Percentiles rank a stretch among this genome's conserved stretches.
Conservation (phyloP, 2,888 invertebrate species). For the Candidula unifasciata region DNA sequence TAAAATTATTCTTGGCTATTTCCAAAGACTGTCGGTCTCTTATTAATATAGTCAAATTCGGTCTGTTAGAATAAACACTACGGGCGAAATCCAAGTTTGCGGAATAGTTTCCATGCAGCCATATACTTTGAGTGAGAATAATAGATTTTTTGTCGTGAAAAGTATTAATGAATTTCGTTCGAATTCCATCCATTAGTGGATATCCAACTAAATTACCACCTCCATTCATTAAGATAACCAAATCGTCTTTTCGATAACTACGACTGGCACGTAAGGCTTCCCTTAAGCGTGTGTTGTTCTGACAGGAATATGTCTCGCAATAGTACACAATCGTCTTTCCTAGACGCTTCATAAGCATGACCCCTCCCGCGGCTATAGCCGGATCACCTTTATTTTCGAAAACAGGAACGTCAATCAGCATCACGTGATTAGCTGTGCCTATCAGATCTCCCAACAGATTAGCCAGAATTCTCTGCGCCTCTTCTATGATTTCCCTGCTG, state of each 20-base stretch:
- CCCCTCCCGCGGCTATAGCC: slow-evolving; percentile 56
- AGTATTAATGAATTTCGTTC: slow-evolving; percentile 16
- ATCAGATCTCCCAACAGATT: slow-evolving; percentile 30
- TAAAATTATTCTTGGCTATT: slow-evolving; percentile 41
- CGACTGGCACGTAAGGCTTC: slow-evolving; percentile 28
- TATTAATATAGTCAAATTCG: slow-evolving; percentile 50
- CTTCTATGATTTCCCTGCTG: slow-evolving; percentile 46
- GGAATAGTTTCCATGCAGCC: neutral
- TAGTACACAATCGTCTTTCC: slow-evolving; percentile 50
- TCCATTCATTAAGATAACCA: slow-evolving; percentile 58
- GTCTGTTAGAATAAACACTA: slow-evolving; percentile 27
- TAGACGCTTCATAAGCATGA: slow-evolving; percentile 48
- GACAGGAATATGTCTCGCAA: slow-evolving; percentile 39
- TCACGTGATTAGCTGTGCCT: slow-evolving; percentile 44
- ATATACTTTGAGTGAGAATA: slow-evolving; percentile 54
- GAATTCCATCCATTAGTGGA: neutral
- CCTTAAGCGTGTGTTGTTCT: neutral
- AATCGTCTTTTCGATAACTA: slow-evolving; percentile 20
- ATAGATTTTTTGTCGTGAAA: slow-evolving; percentile 44
- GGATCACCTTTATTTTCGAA: slow-evolving; percentile 60
- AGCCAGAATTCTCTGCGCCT: slow-evolving; percentile 46
- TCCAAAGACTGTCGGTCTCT: slow-evolving; percentile 52
- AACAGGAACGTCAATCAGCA: slow-evolving; percentile 56
- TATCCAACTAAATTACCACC: slow-evolving; percentile 59
- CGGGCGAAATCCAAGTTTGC: neutral